Conservation (phyloP, 2,113 vertebrate genomes). For the Rousettus leschenaultii region DNA sequence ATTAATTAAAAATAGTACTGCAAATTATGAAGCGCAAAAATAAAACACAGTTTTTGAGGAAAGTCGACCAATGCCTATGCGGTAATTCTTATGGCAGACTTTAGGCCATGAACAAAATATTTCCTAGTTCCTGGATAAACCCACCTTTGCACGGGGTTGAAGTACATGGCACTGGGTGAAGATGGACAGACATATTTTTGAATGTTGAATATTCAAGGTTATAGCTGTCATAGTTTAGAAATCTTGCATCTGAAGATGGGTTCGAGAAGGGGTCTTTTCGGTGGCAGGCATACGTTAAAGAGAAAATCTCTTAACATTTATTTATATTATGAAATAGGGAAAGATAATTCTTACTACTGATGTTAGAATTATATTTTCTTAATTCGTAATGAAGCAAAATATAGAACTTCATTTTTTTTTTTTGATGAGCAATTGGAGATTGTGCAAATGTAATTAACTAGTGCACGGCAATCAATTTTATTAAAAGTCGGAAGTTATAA, state of each 20-base stretch:
- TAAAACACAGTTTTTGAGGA: neutral
- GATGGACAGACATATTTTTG: neutral
- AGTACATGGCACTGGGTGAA: neutral
- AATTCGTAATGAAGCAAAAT: neutral
- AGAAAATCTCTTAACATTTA: slow-evolving; percentile 4
- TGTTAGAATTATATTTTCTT: neutral
- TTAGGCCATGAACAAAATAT: neutral
- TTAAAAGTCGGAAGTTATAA: slow-evolving; percentile 30
- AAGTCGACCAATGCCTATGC: neutral
- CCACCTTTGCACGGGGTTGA: neutral
- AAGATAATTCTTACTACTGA: neutral
- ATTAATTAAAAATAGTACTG: neutral
- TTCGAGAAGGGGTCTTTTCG: neutral
- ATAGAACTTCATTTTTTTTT: slow-evolving; percentile 20
- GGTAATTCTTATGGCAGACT: neutral
- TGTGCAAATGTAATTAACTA: slow-evolving; percentile 37
- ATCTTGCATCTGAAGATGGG: neutral
- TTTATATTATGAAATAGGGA: neutral
- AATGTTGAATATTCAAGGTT: neutral
- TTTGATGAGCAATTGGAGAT: slow-evolving; percentile 5
- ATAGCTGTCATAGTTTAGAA: neutral
- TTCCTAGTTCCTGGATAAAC: neutral
- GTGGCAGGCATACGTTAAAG: neutral
- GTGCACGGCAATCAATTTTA: neutral
- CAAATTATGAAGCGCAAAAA: neutral